These are phyloP conservation scores for Melanotaenia duboulayi DNA, from an alignment of 2,113 vertebrate species.

Conservation along the genomic window DNA sequence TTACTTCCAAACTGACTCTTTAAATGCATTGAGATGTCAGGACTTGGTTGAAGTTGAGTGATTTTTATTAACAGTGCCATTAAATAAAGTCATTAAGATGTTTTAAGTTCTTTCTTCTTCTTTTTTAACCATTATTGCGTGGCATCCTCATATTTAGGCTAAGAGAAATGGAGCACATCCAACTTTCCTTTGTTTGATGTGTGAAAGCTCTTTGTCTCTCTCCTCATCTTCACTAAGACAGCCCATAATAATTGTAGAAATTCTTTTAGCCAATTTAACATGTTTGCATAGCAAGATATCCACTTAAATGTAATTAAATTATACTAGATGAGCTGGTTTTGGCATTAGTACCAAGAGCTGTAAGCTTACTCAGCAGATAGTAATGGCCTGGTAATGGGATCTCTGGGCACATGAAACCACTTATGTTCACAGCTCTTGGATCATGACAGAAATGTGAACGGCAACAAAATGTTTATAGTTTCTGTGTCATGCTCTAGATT, in stretches of 20 bases:
- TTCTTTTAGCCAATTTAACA: background rate
- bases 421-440: slow-evolving; percentile 4
- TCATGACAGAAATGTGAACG: slow-evolving; percentile 4
- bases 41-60: no score
- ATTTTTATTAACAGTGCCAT: no score
- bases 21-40: no score
- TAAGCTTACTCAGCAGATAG: slow-evolving; percentile 25
- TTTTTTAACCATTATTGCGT: slow-evolving; percentile 2
- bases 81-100: background rate
- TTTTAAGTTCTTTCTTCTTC: slow-evolving; percentile 3
- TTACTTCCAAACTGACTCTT: no score
- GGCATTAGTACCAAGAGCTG: background rate
- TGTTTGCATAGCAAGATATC: background rate
- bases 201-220: background rate
- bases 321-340: slow-evolving; percentile 28
- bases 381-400: background rate
- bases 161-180: background rate
- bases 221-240: background rate
- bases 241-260: slow-evolving; percentile 7
- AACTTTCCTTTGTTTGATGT: slow-evolving; percentile 26
- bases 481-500: slow-evolving; percentile 6
- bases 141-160: slow-evolving; percentile 32
- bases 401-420: background rate
- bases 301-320: slow-evolving; percentile 16
- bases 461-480: slow-evolving; percentile 12